phyloP scores from a whole-genome alignment of 2,113 vertebrate genomes.

The Daboia siamensis region DNA sequence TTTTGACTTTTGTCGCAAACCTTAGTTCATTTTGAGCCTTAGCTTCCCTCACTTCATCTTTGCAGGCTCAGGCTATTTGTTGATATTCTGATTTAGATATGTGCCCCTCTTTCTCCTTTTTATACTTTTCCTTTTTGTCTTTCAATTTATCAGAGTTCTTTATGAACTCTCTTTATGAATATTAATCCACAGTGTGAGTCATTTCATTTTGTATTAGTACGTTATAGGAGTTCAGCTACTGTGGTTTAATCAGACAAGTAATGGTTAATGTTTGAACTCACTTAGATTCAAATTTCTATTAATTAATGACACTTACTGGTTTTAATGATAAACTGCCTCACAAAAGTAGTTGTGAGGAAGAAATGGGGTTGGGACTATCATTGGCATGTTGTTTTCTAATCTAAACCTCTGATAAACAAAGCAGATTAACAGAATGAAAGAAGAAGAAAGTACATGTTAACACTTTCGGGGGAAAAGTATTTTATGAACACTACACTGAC shows the following conservation, averaged over 20 bases:
- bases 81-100: too few relatives aligned
- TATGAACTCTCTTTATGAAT: too few relatives aligned
- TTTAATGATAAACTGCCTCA: background rate
- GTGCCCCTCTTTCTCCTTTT: too few relatives aligned
- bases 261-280: background rate
- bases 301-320: background rate
- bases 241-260: background rate
- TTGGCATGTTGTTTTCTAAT: background rate
- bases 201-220: background rate
- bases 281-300: background rate
- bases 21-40: too few relatives aligned
- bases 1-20: too few relatives aligned
- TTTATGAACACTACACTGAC: background rate
- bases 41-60: too few relatives aligned
- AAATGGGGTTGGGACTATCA: background rate
- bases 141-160: too few relatives aligned
- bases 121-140: too few relatives aligned
- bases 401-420: background rate
- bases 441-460: background rate
- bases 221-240: background rate
- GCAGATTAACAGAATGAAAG: background rate
- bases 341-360: background rate
- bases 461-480: background rate
- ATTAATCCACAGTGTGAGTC: background rate
- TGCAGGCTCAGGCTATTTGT: too few relatives aligned